Conservation (phyloP, 2,888 invertebrate genomes). For the Zhuqinia jingwanae region DNA sequence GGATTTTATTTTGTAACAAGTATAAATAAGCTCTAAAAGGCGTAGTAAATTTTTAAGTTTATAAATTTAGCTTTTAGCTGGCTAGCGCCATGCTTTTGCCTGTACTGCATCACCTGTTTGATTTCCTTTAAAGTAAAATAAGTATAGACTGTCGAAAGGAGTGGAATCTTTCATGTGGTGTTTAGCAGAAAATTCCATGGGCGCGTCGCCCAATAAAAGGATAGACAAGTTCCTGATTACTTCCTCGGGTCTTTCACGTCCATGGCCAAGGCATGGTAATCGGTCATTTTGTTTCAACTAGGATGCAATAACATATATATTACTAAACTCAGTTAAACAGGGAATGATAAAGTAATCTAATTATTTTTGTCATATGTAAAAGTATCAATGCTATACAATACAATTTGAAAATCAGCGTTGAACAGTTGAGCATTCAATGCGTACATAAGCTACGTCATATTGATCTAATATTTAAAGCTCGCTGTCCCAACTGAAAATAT, state of each 20-base stretch:
- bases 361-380: constrained; percentile 4
- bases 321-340: constrained; percentile 10
- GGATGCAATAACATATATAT: constrained; percentile 49
- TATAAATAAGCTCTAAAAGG: neutral
- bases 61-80: neutral
- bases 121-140: constrained; percentile 39
- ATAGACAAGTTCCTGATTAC: constrained; percentile 66
- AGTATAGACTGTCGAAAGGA: constrained; percentile 39
- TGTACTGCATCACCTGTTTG: constrained; percentile 36
- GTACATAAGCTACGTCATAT: neutral
- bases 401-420: neutral
- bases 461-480: neutral
- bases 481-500: neutral
- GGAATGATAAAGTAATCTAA: constrained; percentile 2
- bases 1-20: neutral
- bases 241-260: constrained; percentile 44
- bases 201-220: constrained; percentile 48
- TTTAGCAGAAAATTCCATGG: constrained; percentile 54
- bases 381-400: neutral
- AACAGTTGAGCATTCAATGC: neutral
- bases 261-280: constrained; percentile 61
- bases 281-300: constrained; percentile 56
- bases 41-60: neutral
- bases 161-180: constrained; percentile 61
- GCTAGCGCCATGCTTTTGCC: constrained; percentile 41